A percentile compares a stretch with the other conserved stretches of the same genome.
Evolutionary conservation across 2,888 invertebrate genomes (phyloP).

Genomic region (Ochropacha duplaris): DNA sequence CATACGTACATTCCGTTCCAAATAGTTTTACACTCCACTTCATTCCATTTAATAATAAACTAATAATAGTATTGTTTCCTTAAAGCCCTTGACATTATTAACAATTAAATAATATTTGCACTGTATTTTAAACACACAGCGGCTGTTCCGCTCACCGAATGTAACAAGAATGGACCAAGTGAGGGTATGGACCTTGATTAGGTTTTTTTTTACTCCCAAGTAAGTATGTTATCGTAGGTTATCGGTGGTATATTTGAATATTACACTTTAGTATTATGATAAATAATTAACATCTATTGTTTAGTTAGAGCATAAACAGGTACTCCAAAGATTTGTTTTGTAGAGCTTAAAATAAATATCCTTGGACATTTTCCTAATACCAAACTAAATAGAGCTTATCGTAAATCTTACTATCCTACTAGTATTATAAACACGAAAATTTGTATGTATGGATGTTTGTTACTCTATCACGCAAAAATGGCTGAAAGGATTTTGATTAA

Average conservation of each 20-base stretch:
- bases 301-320: background rate
- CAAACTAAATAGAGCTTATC: too few species aligned
- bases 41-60: conserved; percentile 8
- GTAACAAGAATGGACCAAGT: conserved; percentile 6
- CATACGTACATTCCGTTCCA: background rate
- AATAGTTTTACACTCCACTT: conserved; percentile 12
- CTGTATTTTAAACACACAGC: conserved; percentile 9
- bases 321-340: background rate
- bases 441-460: too few species aligned
- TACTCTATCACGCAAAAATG: too few species aligned
- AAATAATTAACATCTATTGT: background rate
- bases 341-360: too few species aligned
- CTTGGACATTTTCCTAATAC: too few species aligned
- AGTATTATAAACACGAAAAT: too few species aligned
- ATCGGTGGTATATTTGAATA: conserved; percentile 2
- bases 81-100: background rate
- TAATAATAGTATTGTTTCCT: conserved; percentile 7
- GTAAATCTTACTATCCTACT: too few species aligned
- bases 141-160: conserved; percentile 29
- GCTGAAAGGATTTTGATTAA: too few species aligned
- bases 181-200: conserved; percentile 36
- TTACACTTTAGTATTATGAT: too few species aligned
- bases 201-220: conserved; percentile 28
- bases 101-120: background rate
- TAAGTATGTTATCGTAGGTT: background rate